Conservation (phyloP, 2,888 invertebrate genomes). For the Hydroisotoma schaefferi region DNA sequence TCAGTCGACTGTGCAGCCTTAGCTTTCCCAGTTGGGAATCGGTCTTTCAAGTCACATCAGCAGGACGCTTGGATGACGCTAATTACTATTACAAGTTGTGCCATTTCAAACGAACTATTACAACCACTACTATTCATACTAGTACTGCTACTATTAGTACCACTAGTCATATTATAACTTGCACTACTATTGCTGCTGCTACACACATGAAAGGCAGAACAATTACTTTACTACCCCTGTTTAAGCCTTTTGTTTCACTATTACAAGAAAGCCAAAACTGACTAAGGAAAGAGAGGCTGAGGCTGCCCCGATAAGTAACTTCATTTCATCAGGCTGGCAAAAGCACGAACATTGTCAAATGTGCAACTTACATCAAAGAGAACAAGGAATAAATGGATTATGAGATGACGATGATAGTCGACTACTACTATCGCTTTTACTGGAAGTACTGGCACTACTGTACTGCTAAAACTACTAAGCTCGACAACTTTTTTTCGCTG, state of each 20-base stretch:
- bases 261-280: no score
- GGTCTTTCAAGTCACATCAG: conserved; percentile 7
- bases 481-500: no score
- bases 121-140: background rate
- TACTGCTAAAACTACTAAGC: no score
- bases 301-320: no score
- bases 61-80: conserved; percentile 9
- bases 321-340: background rate
- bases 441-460: no score
- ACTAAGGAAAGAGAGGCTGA: no score
- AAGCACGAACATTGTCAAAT: no score
- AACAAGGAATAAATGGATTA: conserved; percentile 7
- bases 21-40: background rate
- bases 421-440: background rate
- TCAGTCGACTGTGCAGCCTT: background rate
- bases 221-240: background rate
- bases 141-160: background rate
- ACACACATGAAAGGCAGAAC: background rate
- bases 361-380: conserved; percentile 6
- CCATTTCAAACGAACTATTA: background rate
- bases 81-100: conserved; percentile 1
- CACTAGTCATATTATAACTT: background rate
- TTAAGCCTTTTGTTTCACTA: conserved; percentile 1
- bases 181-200: background rate
- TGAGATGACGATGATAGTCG: background rate